A percentile compares a stretch with the other conserved stretches of the same genome.
These are phyloP conservation scores for Lasioglossum figueresi DNA, from an alignment of 2,888 invertebrate genomes.

Conservation along the genomic window DNA sequence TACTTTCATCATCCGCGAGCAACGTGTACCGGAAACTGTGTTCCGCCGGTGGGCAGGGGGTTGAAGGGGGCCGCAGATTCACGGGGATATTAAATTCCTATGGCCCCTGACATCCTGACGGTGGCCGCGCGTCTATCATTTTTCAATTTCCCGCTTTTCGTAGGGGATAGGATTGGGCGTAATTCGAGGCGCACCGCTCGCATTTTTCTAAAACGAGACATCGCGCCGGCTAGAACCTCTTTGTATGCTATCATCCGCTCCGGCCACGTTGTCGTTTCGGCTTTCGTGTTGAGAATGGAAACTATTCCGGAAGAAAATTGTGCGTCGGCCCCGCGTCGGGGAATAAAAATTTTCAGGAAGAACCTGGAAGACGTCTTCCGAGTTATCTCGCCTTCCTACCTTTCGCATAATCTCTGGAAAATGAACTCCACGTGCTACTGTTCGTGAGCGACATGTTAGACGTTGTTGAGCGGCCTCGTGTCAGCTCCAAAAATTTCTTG, in stretches of 20 bases:
- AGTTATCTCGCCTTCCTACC: background rate
- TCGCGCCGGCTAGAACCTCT: background rate
- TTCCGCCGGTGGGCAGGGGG: constrained; percentile 24
- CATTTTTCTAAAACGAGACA: constrained; percentile 29
- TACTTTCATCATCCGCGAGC: constrained; percentile 27
- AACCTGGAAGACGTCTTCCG: background rate
- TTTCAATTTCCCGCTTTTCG: constrained; percentile 45
- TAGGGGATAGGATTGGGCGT: constrained; percentile 21
- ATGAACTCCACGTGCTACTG: background rate
- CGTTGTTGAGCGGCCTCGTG: too few species aligned
- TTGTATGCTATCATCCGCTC: constrained; percentile 13
- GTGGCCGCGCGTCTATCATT: constrained; percentile 46
- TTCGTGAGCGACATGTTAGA: background rate
- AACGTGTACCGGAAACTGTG: constrained; percentile 32
- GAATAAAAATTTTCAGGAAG: background rate
- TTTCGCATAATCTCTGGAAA: background rate
- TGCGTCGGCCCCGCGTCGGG: background rate
- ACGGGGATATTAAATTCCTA: constrained; percentile 67
- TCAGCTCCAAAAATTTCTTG: too few species aligned
- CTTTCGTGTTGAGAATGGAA: background rate
- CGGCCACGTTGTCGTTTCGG: background rate
- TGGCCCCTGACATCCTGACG: constrained; percentile 42
- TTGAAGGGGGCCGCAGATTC: constrained; percentile 21
- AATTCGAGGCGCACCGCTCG: constrained; percentile 25
- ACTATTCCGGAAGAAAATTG: background rate